Percentiles rank a stretch among this genome's conserved stretches.
phyloP scores from a whole-genome alignment of 2,888 invertebrate species.

The Aethes cnicana region DNA sequence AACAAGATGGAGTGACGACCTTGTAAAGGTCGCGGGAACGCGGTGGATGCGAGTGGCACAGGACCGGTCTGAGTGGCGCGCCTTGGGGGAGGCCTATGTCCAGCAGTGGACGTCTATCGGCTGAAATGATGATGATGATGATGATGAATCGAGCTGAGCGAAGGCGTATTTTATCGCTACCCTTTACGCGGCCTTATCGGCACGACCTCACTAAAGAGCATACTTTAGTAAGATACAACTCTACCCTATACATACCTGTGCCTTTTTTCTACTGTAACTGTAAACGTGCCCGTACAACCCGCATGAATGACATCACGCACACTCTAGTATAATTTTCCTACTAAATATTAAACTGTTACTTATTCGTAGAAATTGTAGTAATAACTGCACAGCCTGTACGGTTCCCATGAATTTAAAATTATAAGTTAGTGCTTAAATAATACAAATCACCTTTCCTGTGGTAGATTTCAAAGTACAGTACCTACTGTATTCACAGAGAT shows the following conservation, averaged over 20 bases:
- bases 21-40: no score
- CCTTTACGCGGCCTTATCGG: conserved; percentile 15
- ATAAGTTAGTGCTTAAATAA: not conserved
- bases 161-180: conserved; percentile 14
- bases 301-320: conserved; percentile 17
- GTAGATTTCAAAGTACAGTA: conserved; percentile 10
- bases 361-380: conserved; percentile 20
- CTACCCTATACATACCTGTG: not conserved
- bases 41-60: no score
- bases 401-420: conserved; percentile 19
- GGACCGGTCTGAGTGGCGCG: no score
- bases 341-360: conserved; percentile 21
- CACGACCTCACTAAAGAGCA: not conserved
- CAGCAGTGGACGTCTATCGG: no score
- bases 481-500: no score
- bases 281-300: conserved; percentile 10
- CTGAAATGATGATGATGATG: no score
- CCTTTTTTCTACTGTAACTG: conserved; percentile 1
- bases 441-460: not conserved
- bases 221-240: conserved; percentile 1
- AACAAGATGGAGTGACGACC: no score
- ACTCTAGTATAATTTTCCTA: conserved; percentile 15
- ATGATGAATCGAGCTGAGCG: no score
- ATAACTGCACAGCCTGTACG: conserved; percentile 10
- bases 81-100: no score